Evolutionary conservation across 53 echinoderm and acorn worm species (phyloP).

Genomic region (Crossaster papposus): DNA sequence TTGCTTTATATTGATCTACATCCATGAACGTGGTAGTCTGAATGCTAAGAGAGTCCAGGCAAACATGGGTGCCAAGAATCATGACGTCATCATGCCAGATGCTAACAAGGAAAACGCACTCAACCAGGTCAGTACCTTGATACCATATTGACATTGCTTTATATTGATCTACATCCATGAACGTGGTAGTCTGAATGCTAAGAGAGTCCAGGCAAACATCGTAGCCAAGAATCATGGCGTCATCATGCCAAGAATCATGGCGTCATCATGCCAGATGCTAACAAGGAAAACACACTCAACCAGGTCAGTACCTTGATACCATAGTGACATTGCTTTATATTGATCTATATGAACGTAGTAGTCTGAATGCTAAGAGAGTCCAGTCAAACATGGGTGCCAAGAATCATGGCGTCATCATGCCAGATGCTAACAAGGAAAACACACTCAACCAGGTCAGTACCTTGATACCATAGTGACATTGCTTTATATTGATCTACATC

Average conservation of each 20-base stretch:
- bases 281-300: slow-evolving; percentile 96
- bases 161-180: slow-evolving; percentile 81
- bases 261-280: slow-evolving; percentile 98
- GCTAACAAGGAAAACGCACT: slow-evolving; percentile 97
- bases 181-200: slow-evolving; percentile 75
- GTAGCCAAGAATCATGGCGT: no score
- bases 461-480: neutral
- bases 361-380: slow-evolving; percentile 83
- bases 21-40: slow-evolving; percentile 77
- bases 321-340: no score
- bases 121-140: slow-evolving; percentile 75
- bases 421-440: slow-evolving; percentile 98
- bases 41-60: slow-evolving; percentile 93
- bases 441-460: slow-evolving; percentile 89
- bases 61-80: slow-evolving; percentile 98
- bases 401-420: slow-evolving; percentile 98
- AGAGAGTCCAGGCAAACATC: slow-evolving; percentile 95
- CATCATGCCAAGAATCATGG: slow-evolving; percentile 98
- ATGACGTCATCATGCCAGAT: slow-evolving; percentile 98
- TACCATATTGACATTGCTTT: no score
- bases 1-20: slow-evolving; percentile 57
- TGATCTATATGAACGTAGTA: slow-evolving; percentile 82
- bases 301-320: slow-evolving; percentile 64
- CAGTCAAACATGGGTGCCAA: slow-evolving; percentile 98
- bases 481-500: slow-evolving; percentile 65